Conservation (phyloP, 1,140 invertebrate genomes). For the Drosophila lacteicornis region DNA sequence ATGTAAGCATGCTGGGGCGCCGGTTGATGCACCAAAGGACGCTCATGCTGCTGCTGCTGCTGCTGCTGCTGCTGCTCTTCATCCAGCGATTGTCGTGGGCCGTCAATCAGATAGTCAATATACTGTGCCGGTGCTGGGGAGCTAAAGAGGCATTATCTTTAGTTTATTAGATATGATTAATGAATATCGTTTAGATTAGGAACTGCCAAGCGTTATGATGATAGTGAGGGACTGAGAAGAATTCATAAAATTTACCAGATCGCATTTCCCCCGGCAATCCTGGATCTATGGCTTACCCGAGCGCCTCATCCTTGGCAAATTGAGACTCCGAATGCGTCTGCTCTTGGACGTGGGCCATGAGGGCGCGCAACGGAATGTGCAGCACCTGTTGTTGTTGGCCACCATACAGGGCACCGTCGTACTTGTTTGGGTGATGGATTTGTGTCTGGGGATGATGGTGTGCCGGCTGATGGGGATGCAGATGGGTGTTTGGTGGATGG, state of each 20-base stretch:
- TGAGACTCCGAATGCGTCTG: conserved; percentile 33
- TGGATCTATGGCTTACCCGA: conserved; percentile 22
- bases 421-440: conserved; percentile 54
- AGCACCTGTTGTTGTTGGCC: conserved; percentile 73
- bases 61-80: conserved; percentile 57
- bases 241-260: not conserved
- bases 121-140: conserved; percentile 63
- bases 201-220: not conserved
- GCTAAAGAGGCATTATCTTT: conserved; percentile 9
- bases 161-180: not conserved
- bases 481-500: conserved; percentile 45
- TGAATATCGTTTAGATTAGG: too few relatives aligned
- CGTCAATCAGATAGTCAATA: conserved; percentile 78
- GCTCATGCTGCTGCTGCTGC: conserved; percentile 22
- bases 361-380: conserved; percentile 68
- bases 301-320: conserved; percentile 41
- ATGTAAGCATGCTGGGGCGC: conserved; percentile 67
- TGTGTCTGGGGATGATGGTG: conserved; percentile 43
- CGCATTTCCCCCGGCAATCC: not conserved
- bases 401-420: conserved; percentile 49
- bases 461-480: conserved; percentile 39
- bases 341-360: conserved; percentile 62
- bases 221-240: not conserved
- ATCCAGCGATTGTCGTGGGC: conserved; percentile 73
- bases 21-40: conserved; percentile 21